Evolutionary conservation across 2,888 invertebrate genomes (phyloP), one percentile per base, ranked within the genome.

Genomic region (Ectemnius lituratus): DNA sequence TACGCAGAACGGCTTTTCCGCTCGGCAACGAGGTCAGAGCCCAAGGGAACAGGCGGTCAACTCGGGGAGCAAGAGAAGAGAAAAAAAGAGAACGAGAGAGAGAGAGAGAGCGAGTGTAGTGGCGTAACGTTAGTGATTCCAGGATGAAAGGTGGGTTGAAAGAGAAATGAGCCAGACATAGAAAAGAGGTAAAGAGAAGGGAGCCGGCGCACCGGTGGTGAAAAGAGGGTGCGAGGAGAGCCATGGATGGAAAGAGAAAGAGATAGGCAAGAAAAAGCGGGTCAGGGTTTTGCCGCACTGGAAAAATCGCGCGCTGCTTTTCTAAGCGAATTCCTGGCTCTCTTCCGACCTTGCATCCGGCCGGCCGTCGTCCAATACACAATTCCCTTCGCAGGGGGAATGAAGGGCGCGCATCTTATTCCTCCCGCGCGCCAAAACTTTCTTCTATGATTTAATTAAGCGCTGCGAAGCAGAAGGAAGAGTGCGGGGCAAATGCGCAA

Each of bases 381-480:
- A 37, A 37, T 37, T 6, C 37, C 37, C 37, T 37, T 37, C 28
- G 8, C 2, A 37, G 8, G 5, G 28, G 28, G 28, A 3, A 1
- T 0, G 37, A 37, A 37, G 37, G 23, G 23, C 37, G 37, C 37
- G 37, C 37, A 37, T 37, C 37, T 37, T 37, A 37, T 37, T 37
- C 37, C 8, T 37, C 6, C 52, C 52, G 16, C n/a, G 5, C 52
- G 49, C 56, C 20, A 28, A 28, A 37, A 37, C 14, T 65, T 73
- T 37, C 62, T 45, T 62, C 62, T 73, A 70, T 73, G 65, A 62
- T 73, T 70, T 73, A 73, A 73, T 73, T 73, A 73, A 73, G 70
- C 70, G 62, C 57, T 3, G 56, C 64, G 37, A 45, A 60, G 14
- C 20, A n/a, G 47, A 0, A 18, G 16, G 8, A 23, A 23, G 23